Evolutionary conservation across 1,140 invertebrate species (phyloP).

Genomic region (Campodea augens): DNA sequence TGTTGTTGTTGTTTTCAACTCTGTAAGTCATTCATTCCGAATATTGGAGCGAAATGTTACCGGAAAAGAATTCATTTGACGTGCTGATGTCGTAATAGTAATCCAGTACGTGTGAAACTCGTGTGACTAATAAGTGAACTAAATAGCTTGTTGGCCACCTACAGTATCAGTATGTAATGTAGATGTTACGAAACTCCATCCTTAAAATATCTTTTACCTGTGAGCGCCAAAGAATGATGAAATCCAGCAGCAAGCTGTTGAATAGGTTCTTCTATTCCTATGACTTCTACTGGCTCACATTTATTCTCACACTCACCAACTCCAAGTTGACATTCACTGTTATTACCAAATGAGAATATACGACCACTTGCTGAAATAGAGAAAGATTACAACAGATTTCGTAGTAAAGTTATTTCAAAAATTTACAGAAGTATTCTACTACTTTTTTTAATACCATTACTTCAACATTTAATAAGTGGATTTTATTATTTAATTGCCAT

Average conservation of each 20-base stretch:
- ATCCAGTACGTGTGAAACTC: too few species aligned
- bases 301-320: slow-evolving; percentile 28
- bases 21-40: too few species aligned
- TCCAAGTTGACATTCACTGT: slow-evolving; percentile 42
- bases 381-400: slow-evolving; percentile 3
- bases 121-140: too few species aligned
- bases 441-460: background rate
- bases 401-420: slow-evolving; percentile 2
- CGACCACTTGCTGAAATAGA: slow-evolving; percentile 32
- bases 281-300: slow-evolving; percentile 23
- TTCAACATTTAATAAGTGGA: slow-evolving; percentile 5
- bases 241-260: slow-evolving; percentile 33
- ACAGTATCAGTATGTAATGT: too few species aligned
- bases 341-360: slow-evolving; percentile 40
- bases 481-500: background rate
- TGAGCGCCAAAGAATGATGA: slow-evolving; percentile 31
- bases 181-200: too few species aligned
- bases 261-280: slow-evolving; percentile 21
- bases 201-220: too few species aligned
- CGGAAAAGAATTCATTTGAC: too few species aligned
- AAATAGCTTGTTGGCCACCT: too few species aligned
- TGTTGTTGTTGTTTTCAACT: too few species aligned
- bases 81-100: too few species aligned
- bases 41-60: too few species aligned
- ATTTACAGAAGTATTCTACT: slow-evolving; percentile 1